These are phyloP conservation scores for Lampris incognitus DNA, from an alignment of 2,113 vertebrate genomes.

Conservation along the genomic window DNA sequence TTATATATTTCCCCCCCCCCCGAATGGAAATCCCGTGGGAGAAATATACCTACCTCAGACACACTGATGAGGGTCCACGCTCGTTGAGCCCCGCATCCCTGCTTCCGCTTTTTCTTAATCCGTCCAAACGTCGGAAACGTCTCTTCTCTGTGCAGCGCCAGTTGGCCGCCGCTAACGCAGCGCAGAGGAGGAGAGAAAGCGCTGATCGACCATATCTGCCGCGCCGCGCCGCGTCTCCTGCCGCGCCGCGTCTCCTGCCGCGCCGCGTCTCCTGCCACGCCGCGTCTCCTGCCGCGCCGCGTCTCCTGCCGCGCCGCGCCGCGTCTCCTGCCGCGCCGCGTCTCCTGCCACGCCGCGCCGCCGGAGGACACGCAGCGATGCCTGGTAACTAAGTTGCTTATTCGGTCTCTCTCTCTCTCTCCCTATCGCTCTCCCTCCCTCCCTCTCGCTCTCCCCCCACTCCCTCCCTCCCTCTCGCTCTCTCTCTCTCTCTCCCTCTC, in stretches of 20 bases:
- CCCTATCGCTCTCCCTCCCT: conserved; percentile 30
- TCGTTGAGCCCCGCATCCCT: conserved; percentile 33
- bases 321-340: too few species aligned
- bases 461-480: not conserved
- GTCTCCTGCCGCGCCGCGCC: too few species aligned
- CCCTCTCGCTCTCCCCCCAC: conserved; percentile 17
- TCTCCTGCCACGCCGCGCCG: conserved; percentile 52
- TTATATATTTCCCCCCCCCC: not conserved
- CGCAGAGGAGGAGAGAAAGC: conserved; percentile 57
- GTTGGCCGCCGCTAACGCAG: conserved; percentile 39
- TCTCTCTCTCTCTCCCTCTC: conserved; percentile 15
- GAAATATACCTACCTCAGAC: conserved; percentile 72
- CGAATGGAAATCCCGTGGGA: conserved; percentile 31
- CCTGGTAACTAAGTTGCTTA: conserved; percentile 77
- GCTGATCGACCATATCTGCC: conserved; percentile 78
- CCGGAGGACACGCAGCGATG: conserved; percentile 67
- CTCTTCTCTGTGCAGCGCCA: conserved; percentile 20
- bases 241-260: too few species aligned
- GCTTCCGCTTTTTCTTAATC: conserved; percentile 62
- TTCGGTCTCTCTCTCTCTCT: conserved; percentile 52
- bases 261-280: too few species aligned
- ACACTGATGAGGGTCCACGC: conserved; percentile 54
- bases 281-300: too few species aligned
- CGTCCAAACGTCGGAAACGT: conserved; percentile 34
- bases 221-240: too few species aligned